phyloP scores from a whole-genome alignment of 2,797 vertebrate genomes.

The Podargus strigoides region DNA sequence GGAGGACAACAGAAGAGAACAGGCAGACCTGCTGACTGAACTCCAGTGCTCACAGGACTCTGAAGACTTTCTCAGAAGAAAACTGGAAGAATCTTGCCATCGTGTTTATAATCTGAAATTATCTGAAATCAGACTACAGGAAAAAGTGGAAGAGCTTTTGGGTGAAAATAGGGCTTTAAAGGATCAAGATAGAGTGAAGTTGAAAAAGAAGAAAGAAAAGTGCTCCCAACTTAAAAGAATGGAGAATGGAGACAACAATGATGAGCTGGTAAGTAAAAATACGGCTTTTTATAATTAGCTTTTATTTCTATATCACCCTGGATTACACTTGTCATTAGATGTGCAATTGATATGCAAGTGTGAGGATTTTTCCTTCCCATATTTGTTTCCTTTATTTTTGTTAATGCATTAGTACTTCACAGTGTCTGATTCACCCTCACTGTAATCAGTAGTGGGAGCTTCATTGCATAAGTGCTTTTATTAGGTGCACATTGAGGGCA shows the following conservation, averaged over 20 bases:
- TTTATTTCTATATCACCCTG: neutral
- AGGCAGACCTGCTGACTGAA: constrained; percentile 58
- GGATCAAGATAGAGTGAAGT: neutral
- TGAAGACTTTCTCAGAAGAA: constrained; percentile 67
- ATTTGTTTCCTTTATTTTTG: neutral
- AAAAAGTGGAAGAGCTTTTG: constrained; percentile 72
- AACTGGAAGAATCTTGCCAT: constrained; percentile 75
- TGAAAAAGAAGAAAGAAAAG: neutral
- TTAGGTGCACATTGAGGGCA: too few relatives aligned
- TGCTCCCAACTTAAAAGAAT: neutral
- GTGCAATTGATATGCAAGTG: neutral
- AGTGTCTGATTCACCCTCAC: neutral
- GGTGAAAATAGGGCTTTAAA: constrained; percentile 73
- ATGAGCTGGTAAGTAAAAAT: constrained; percentile 40
- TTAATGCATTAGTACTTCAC: neutral
- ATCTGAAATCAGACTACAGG: constrained; percentile 70
- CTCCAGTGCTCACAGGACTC: constrained; percentile 73
- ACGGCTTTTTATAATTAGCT: neutral
- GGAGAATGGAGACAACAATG: neutral
- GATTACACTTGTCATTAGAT: neutral
- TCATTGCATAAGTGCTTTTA: neutral
- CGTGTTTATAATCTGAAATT: constrained; percentile 65
- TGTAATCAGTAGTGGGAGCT: neutral
- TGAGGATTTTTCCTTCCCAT: neutral
- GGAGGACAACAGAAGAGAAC: constrained; percentile 60